A percentile compares a stretch with the other conserved stretches of the same genome.
Conservation (phyloP, 2,888 invertebrate species). For the Nysson spinosus region DNA sequence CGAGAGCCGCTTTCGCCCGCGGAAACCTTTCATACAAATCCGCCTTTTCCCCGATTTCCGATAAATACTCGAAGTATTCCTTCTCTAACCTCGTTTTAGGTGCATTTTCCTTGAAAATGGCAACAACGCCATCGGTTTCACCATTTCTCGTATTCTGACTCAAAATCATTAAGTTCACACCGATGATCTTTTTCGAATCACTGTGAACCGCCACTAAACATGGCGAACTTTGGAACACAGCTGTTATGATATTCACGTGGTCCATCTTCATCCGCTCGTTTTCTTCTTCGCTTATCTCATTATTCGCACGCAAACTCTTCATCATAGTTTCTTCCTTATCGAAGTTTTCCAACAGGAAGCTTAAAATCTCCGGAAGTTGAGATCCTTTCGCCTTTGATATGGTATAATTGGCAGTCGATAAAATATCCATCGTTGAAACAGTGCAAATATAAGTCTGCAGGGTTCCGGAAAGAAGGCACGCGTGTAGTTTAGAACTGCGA, state of each 20-base stretch:
- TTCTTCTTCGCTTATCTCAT: constrained; percentile 19
- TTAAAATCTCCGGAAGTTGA: constrained; percentile 38
- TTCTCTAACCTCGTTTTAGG: constrained; percentile 35
- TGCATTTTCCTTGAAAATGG: constrained; percentile 24
- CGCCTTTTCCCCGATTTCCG: constrained; percentile 42
- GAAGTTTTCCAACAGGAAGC: constrained; percentile 51
- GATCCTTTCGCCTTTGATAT: constrained; percentile 34
- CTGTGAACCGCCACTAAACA: constrained; percentile 49
- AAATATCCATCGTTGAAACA: constrained; percentile 24
- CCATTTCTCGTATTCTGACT: constrained; percentile 42
- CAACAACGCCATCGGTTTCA: constrained; percentile 9
- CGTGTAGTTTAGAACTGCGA: too few relatives aligned
- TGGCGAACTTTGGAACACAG: constrained; percentile 42
- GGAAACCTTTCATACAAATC: constrained; percentile 45
- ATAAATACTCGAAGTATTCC: constrained; percentile 53
- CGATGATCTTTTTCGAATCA: constrained; percentile 39
- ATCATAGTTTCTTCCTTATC: constrained; percentile 61
- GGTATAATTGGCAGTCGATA: background rate
- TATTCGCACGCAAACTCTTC: constrained; percentile 38
- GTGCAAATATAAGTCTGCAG: too few relatives aligned
- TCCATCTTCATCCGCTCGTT: constrained; percentile 45
- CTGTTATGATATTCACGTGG: constrained; percentile 44
- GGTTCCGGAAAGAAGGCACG: too few relatives aligned
- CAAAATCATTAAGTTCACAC: constrained; percentile 48
- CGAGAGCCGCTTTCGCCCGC: constrained; percentile 34